Evolutionary conservation across 2,888 invertebrate genomes (phyloP).

Genomic region (Willowsia nigromaculata): DNA sequence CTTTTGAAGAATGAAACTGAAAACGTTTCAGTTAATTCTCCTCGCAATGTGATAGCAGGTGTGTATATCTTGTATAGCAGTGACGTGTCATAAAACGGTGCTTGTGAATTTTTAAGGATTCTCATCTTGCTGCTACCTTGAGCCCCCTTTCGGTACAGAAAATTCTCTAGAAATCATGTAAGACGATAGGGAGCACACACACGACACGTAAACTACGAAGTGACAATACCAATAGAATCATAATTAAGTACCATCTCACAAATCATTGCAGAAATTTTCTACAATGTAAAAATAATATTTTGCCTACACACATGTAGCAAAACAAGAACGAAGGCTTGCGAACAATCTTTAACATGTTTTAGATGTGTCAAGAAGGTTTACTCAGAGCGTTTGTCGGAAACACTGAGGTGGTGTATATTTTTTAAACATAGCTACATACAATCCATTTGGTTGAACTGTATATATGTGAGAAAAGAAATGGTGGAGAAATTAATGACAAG

Average conservation of each 20-base stretch:
- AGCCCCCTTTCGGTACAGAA: not conserved
- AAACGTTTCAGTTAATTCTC: slow-evolving; percentile 49
- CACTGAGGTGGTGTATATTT: no score
- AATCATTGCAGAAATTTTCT: not conserved
- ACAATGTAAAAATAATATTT: no score
- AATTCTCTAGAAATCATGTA: not conserved
- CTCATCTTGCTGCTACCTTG: not conserved
- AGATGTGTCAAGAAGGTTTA: no score
- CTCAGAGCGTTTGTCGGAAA: no score
- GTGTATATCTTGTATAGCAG: not conserved
- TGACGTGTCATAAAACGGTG: not conserved
- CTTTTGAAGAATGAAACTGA: slow-evolving; percentile 67
- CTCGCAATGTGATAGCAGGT: slow-evolving; percentile 14
- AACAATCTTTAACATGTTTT: no score
- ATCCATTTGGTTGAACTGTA: not conserved
- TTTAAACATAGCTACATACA: no score
- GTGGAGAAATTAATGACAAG: slow-evolving; percentile 71
- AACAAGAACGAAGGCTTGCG: not conserved
- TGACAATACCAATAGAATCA: not conserved
- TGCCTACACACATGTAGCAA: not conserved
- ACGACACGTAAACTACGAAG: not conserved
- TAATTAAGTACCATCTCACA: no score
- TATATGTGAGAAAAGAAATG: not conserved
- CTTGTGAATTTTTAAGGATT: slow-evolving; percentile 9
- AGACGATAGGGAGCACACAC: not conserved